These are phyloP conservation scores for Geotrupes spiniger DNA, from an alignment of 2,888 invertebrate species.

Conservation along the genomic window DNA sequence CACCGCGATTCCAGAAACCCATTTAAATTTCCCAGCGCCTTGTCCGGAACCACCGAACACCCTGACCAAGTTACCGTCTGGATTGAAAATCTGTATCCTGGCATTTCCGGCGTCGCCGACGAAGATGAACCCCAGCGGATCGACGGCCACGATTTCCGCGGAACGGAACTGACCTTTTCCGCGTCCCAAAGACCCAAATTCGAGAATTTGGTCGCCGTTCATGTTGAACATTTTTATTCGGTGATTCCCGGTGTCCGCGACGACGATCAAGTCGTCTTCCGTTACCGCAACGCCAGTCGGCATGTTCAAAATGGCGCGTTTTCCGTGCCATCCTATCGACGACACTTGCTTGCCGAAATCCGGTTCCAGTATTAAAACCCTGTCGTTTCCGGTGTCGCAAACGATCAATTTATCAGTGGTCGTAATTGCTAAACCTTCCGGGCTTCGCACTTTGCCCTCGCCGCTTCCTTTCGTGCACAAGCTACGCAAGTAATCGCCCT, in stretches of 20 bases:
- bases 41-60: constrained; percentile 59
- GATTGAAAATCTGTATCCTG: constrained; percentile 71
- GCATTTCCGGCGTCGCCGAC: constrained; percentile 79
- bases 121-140: constrained; percentile 69
- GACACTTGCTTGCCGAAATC: constrained; percentile 60
- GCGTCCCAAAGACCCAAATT: constrained; percentile 66
- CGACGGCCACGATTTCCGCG: constrained; percentile 71
- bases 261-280: constrained; percentile 48
- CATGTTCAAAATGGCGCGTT: constrained; percentile 62
- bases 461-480: constrained; percentile 66
- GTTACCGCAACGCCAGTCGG: constrained; percentile 70
- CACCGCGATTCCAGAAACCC: constrained; percentile 67
- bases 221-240: constrained; percentile 62
- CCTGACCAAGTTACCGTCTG: constrained; percentile 65
- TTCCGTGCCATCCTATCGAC: constrained; percentile 57
- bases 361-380: constrained; percentile 59
- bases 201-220: constrained; percentile 42
- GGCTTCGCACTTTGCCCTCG: constrained; percentile 63
- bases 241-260: constrained; percentile 72
- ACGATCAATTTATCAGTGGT: constrained; percentile 62
- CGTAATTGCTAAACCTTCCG: constrained; percentile 68
- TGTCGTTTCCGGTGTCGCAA: constrained; percentile 76
- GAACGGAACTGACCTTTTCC: constrained; percentile 69
- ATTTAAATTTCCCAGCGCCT: constrained; percentile 56
- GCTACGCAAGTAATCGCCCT: constrained; percentile 58